These are phyloP conservation scores for Taxidea taxus DNA, from an alignment of 2,113 vertebrate genomes.

Conservation along the genomic window DNA sequence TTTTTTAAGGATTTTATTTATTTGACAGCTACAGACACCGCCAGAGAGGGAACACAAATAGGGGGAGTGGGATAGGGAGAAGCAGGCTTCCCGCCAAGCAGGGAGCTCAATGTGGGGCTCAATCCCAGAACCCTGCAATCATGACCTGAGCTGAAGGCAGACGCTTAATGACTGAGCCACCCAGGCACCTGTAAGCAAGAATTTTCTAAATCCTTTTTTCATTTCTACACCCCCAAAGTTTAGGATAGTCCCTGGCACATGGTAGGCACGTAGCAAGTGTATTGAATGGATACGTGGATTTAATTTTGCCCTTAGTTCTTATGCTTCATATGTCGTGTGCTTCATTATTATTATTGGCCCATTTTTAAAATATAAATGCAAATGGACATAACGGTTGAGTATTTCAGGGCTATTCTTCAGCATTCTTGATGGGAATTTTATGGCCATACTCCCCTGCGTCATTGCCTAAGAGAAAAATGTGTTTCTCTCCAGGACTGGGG, in stretches of 20 bases:
- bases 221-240: background rate
- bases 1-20: too few relatives aligned
- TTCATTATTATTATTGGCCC: background rate
- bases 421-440: background rate
- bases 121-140: too few relatives aligned
- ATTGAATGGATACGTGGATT: background rate
- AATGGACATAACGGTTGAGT: background rate
- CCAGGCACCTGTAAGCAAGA: background rate
- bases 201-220: background rate
- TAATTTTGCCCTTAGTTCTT: background rate
- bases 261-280: background rate
- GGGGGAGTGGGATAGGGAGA: too few relatives aligned
- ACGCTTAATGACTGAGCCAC: too few relatives aligned
- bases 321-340: background rate
- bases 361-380: constrained; percentile 34
- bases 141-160: too few relatives aligned
- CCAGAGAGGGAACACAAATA: too few relatives aligned
- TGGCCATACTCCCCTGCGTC: background rate
- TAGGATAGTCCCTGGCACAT: background rate
- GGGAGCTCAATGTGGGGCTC: too few relatives aligned
- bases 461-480: constrained; percentile 24
- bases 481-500: background rate
- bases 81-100: too few relatives aligned
- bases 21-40: too few relatives aligned
- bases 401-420: constrained; percentile 3